Base-by-base conservation (phyloP, 1,140 invertebrate species). In the Lineus longissimus region DNA sequence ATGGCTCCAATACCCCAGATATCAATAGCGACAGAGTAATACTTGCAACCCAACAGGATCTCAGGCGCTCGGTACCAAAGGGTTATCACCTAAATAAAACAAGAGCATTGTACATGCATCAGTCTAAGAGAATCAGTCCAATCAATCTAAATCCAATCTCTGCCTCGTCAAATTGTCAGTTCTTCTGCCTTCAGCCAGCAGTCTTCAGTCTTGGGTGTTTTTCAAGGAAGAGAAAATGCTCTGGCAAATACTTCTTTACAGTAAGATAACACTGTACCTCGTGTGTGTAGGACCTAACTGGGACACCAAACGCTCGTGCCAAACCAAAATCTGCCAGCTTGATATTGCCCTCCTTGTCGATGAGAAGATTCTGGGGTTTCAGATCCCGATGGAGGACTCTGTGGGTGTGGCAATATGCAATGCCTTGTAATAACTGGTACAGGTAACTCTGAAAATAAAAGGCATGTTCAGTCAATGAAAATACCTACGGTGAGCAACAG, bases 261-360 rank as follows among this genome's bases (percentile, higher is more conserved):
- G n/a, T n/a, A n/a, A n/a, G n/a, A n/a, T n/a, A n/a, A n/a, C n/a
- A n/a, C 93, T 55, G 55, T 78, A 87, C 93, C 86, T 99, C 97
- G 81, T 99, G 97, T 2, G 97, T 99, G 76, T 97, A 99, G 45
- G 94, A 90, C 66, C 96, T 84, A 1, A 97, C 90, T 9, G 97
- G 97, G 27, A 85, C 73, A 59, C 95, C 94, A 85, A 98, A 97
- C 4, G 90, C 90, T 71, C 97, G 85, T 0, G 97, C 97, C 41
- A 99, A 85, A 47, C 97, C 97, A 86, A 99, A 99, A 84, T 99
- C 97, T 23, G 96, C 97, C 2, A 99, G 88, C 87, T 98, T 93
- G 22, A 93, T 96, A 64, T 79, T 81, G 0, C 79, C 78, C 27
- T 76, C 71, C 15, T 68, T 63, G 64, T 80, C 78, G 55, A 82